These are phyloP conservation scores for Merodon equestris DNA, from an alignment of 2,888 invertebrate species.

Conservation along the genomic window DNA sequence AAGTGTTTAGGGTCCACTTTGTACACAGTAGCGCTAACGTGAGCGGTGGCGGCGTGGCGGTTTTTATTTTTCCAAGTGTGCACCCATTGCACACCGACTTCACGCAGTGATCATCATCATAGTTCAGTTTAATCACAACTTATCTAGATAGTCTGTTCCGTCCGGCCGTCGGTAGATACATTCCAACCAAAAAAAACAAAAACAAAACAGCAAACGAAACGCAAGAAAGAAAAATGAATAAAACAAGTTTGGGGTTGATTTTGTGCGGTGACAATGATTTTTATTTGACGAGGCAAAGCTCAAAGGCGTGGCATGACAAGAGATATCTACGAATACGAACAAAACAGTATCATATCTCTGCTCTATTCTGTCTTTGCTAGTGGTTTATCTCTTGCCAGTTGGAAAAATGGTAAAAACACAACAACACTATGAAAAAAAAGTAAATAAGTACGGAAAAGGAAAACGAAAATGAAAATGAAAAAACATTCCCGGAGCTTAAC, in stretches of 20 bases:
- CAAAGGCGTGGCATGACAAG: conserved; percentile 68
- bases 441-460: conserved; percentile 4
- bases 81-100: too few relatives aligned
- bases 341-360: conserved; percentile 69
- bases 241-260: conserved; percentile 59
- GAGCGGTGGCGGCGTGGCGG: too few relatives aligned
- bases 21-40: conserved; percentile 27
- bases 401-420: conserved; percentile 49
- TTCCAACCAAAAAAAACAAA: conserved; percentile 20
- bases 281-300: conserved; percentile 67
- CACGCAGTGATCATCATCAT: too few relatives aligned
- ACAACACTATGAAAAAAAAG: conserved; percentile 8
- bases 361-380: conserved; percentile 62
- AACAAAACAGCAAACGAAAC: not conserved
- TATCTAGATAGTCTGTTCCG: conserved; percentile 34
- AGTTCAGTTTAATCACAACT: conserved; percentile 4
- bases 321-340: conserved; percentile 68
- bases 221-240: conserved; percentile 10
- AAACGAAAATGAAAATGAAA: conserved; percentile 15
- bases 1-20: conserved; percentile 47
- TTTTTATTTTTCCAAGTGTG: too few relatives aligned
- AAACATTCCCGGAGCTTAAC: conserved; percentile 32
- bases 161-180: conserved; percentile 29
- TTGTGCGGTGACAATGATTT: conserved; percentile 69
- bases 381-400: conserved; percentile 66